Base-by-base conservation (phyloP, 1,140 invertebrate genomes). In the Stegodyphus dumicola region DNA sequence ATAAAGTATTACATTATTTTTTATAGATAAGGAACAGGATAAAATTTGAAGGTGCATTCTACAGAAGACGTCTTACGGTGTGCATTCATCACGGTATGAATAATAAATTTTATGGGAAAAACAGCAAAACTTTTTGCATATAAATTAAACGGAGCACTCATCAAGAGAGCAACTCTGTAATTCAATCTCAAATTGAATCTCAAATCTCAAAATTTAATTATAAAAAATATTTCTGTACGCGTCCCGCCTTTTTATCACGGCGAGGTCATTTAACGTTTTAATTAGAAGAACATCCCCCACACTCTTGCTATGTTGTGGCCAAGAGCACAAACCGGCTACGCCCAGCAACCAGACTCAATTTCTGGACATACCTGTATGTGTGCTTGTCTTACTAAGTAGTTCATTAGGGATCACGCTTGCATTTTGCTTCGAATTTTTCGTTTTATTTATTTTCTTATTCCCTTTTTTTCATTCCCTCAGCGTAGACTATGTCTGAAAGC, bases 321-420 rank as follows among this genome's bases (percentile, higher is more conserved):
- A 83, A 17, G 54, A 66, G 52, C 51, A n/a, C 7, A 85, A 69
- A 60, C 53, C 65, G 71, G 74, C 81, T 52, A 76, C 81, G 81
- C 81, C 81, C 81, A 85, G 81, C 81, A 85, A 85, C 81, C 5
- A 52, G 49, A 83, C 60, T 52, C 69, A 81, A 73, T 81, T 81
- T 71, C 78, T 75, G 71, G 60, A 76, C 81, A 85, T 85, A 76
- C 81, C 73, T 81, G 54, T 64, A 81, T 81, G 73, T 85, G 81
- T 76, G 81, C 74, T 85, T 85, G 81, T 52, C 74, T 74, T 76
- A 77, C 81, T 85, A 85, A 85, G 81, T 85, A 85, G 81, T 85
- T 85, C 81, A 85, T 85, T 85, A 85, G 65, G 4, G 73, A 76
- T 70, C 73, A 76, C 81, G 73, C 81, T 81, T 73, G 64, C 69